phyloP scores from a whole-genome alignment of 2,888 invertebrate species.

The Epirrhoe alternata region DNA sequence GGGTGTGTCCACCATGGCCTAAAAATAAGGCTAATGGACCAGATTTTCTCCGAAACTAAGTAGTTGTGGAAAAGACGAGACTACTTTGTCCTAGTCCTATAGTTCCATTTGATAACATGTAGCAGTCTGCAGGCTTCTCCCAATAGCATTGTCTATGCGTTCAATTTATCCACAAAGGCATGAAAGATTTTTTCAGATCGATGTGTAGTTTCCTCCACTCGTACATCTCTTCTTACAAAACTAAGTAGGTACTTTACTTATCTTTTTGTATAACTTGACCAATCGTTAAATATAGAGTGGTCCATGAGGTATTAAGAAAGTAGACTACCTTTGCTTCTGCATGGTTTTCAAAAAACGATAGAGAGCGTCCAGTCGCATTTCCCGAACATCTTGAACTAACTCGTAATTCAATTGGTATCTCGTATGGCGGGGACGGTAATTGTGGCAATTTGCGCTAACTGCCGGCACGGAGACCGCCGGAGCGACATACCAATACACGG shows the following conservation, averaged over 20 bases:
- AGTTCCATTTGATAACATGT: too few relatives aligned
- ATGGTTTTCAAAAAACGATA: constrained; percentile 4
- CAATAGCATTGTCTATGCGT: too few relatives aligned
- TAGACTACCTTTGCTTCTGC: background rate
- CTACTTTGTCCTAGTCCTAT: too few relatives aligned
- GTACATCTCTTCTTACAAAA: too few relatives aligned
- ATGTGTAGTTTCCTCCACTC: too few relatives aligned
- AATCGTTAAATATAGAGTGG: too few relatives aligned
- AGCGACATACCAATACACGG: constrained; percentile 45
- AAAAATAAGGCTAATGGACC: background rate
- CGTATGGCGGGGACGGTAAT: constrained; percentile 60
- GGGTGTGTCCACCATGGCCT: background rate
- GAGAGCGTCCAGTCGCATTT: constrained; percentile 26
- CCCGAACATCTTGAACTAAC: constrained; percentile 43
- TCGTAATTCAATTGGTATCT: constrained; percentile 68
- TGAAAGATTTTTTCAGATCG: too few relatives aligned
- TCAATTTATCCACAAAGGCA: too few relatives aligned
- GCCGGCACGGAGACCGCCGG: constrained; percentile 56
- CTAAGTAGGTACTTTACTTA: too few relatives aligned
- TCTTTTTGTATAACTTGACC: too few relatives aligned
- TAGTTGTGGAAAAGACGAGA: background rate
- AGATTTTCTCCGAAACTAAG: background rate
- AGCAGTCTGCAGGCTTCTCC: too few relatives aligned
- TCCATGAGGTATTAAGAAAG: background rate
- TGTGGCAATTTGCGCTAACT: constrained; percentile 69